Evolutionary conservation across 2,113 vertebrate genomes (phyloP).

Genomic region (Columba janthina): DNA sequence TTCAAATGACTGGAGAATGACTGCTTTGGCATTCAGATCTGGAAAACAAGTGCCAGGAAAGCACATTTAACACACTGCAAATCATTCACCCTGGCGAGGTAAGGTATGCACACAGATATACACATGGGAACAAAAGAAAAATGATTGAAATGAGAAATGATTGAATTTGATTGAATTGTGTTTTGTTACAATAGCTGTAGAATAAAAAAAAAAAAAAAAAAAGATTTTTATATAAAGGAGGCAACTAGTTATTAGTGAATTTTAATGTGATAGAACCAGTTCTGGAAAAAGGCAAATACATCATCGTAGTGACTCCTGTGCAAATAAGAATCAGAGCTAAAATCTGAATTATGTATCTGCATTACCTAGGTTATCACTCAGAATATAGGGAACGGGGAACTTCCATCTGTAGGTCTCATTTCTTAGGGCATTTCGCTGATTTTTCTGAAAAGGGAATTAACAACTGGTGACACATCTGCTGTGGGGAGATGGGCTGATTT

Average conservation of each 20-base stretch:
- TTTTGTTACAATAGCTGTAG: neutral
- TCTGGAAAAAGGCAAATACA: neutral
- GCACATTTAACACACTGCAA: neutral
- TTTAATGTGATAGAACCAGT: neutral
- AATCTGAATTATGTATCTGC: neutral
- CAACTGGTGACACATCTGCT: neutral
- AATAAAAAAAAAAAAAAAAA: neutral
- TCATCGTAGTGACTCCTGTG: neutral
- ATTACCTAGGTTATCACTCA: slow-evolving; percentile 87
- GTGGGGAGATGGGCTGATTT: neutral
- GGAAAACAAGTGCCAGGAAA: neutral
- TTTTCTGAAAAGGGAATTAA: slow-evolving; percentile 58
- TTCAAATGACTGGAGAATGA: slow-evolving; percentile 88
- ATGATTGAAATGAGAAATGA: neutral
- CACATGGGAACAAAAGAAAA: neutral
- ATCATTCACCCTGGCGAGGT: neutral
- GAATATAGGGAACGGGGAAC: slow-evolving; percentile 90
- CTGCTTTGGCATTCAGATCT: slow-evolving; percentile 86
- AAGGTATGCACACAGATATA: neutral
- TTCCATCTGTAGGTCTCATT: slow-evolving; percentile 80
- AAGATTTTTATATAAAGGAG: neutral
- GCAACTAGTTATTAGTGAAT: neutral
- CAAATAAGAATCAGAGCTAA: neutral
- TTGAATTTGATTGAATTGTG: neutral
- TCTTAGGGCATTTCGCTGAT: slow-evolving; percentile 77